These are phyloP conservation scores for Cephus pygmeus DNA, from an alignment of 2,888 invertebrate species.

Conservation along the genomic window DNA sequence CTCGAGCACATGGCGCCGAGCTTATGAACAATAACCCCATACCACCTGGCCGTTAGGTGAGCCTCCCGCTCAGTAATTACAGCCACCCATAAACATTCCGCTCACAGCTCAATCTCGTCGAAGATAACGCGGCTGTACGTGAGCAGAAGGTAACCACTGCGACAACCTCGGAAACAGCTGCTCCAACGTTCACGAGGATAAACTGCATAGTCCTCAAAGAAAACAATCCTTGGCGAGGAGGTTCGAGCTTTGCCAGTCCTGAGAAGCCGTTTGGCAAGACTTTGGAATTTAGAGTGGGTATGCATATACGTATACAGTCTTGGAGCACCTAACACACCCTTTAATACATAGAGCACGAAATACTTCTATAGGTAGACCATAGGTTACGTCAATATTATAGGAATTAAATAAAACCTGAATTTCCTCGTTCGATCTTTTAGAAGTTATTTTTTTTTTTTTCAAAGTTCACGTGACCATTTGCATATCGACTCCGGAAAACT, in stretches of 20 bases:
- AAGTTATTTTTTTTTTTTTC: neutral
- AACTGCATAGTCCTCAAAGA: slow-evolving; percentile 3
- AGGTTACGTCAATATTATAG: neutral
- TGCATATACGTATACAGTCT: neutral
- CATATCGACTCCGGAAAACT: neutral
- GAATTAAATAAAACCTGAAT: neutral
- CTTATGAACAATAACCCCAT: slow-evolving; percentile 61
- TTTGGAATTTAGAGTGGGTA: neutral
- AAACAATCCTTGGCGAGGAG: neutral
- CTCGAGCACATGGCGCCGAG: slow-evolving; percentile 54
- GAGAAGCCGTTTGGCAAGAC: neutral
- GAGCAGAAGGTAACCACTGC: neutral
- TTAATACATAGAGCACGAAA: slow-evolving; percentile 13
- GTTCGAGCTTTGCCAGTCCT: neutral
- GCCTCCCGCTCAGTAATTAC: slow-evolving; percentile 56
- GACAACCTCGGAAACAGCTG: slow-evolving; percentile 26
- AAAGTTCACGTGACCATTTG: neutral
- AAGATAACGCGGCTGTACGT: slow-evolving; percentile 24
- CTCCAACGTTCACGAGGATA: slow-evolving; percentile 7
- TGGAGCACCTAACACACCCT: slow-evolving; percentile 16
- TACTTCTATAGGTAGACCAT: neutral
- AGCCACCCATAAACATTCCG: slow-evolving; percentile 51
- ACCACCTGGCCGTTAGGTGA: slow-evolving; percentile 36
- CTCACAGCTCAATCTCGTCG: slow-evolving; percentile 53
- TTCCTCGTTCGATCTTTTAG: neutral